These are phyloP conservation scores for Scaeva pyrastri DNA, from an alignment of 2,888 invertebrate genomes.

Conservation along the genomic window DNA sequence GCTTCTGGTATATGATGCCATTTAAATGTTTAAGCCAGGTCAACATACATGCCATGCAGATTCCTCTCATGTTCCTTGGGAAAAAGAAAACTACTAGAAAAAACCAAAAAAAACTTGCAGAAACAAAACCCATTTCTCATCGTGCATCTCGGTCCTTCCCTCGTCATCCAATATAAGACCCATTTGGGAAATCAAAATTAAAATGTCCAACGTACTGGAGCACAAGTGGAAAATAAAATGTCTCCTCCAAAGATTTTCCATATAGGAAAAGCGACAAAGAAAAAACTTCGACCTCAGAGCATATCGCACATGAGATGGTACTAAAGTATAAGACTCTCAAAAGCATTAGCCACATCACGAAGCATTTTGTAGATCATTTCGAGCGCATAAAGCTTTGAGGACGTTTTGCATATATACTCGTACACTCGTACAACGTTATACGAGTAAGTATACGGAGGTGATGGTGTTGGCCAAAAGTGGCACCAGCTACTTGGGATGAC, in stretches of 20 bases:
- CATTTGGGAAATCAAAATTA: constrained; percentile 75
- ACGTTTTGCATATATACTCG: constrained; percentile 20
- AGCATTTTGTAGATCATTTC: constrained; percentile 50
- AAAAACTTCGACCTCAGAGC: background rate
- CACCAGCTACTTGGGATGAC: constrained; percentile 20
- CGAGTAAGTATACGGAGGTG: background rate
- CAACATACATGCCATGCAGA: constrained; percentile 31
- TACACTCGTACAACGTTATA: no score
- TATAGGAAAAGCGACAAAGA: background rate
- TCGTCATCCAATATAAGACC: constrained; percentile 51
- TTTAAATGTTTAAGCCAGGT: constrained; percentile 23
- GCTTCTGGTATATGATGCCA: background rate
- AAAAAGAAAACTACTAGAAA: background rate
- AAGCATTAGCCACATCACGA: constrained; percentile 37
- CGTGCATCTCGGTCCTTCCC: constrained; percentile 25
- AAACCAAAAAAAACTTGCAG: constrained; percentile 1
- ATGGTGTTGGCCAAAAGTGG: background rate
- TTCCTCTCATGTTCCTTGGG: background rate
- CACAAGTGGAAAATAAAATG: constrained; percentile 69
- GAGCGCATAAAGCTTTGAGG: constrained; percentile 46
- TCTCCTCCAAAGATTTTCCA: constrained; percentile 47
- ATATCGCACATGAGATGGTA: background rate
- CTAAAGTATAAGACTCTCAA: constrained; percentile 15
- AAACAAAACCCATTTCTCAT: constrained; percentile 32
- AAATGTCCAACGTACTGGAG: constrained; percentile 65